Evolutionary conservation across 2,888 invertebrate genomes (phyloP).

Genomic region (Luperina nickerlii): DNA sequence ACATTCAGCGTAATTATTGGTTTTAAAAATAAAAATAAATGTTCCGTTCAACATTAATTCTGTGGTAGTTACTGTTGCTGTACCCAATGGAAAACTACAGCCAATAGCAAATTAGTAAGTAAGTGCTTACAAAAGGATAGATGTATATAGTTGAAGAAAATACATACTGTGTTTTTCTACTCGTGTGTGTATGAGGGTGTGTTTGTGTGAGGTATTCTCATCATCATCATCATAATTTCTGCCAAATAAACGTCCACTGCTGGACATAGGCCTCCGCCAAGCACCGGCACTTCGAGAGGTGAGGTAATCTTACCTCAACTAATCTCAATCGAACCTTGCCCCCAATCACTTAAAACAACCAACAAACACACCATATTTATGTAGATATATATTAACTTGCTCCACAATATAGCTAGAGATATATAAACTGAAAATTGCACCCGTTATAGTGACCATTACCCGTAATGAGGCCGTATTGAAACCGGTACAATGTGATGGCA

Average conservation of each 20-base stretch:
- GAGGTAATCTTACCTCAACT: not conserved
- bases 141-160: not conserved
- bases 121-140: not conserved
- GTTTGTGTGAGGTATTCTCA: not conserved
- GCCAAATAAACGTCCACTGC: too few relatives aligned
- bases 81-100: not conserved
- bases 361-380: slow-evolving; percentile 13
- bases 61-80: not conserved
- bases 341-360: slow-evolving; percentile 46
- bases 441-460: slow-evolving; percentile 63
- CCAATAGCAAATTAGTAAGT: not conserved
- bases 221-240: too few relatives aligned
- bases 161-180: not conserved
- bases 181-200: not conserved
- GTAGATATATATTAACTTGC: not conserved
- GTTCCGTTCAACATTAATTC: not conserved
- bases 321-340: not conserved
- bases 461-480: slow-evolving; percentile 70
- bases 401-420: not conserved
- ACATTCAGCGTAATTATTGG: not conserved
- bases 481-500: slow-evolving; percentile 50
- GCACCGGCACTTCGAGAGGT: too few relatives aligned
- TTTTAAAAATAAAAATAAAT: not conserved
- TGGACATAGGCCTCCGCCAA: too few relatives aligned
- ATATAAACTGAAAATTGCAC: slow-evolving; percentile 56